Conservation (phyloP, 2,797 vertebrate species). For the Paratrypauchen microcephalus region DNA sequence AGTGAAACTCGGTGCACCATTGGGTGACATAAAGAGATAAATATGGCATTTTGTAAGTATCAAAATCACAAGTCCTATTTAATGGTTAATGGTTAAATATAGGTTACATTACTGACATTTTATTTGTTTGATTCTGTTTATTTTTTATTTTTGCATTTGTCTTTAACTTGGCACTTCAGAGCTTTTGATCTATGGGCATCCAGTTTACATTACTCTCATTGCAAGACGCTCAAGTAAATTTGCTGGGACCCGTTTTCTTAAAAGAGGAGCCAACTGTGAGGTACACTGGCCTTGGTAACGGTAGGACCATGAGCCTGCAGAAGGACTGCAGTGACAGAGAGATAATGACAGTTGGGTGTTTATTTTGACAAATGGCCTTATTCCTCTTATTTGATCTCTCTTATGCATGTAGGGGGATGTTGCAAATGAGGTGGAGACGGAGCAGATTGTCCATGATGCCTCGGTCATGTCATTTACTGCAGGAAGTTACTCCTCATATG, state of each 20-base stretch:
- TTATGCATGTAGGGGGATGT: conserved; percentile 85
- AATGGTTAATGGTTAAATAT: background rate
- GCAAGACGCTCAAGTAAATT: conserved; percentile 96
- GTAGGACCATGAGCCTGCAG: conserved; percentile 21
- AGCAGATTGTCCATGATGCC: conserved; percentile 94
- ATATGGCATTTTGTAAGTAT: background rate
- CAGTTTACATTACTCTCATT: conserved; percentile 94
- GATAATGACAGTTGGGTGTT: conserved; percentile 49
- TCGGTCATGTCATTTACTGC: conserved; percentile 93
- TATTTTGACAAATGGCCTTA: conserved; percentile 47
- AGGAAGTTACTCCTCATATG: conserved; percentile 95
- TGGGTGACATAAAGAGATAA: conserved; percentile 8
- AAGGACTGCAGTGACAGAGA: conserved; percentile 59
- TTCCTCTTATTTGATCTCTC: conserved; percentile 18
- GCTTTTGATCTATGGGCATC: conserved; percentile 92
- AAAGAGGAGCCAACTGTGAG: conserved; percentile 95
- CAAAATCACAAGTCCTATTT: conserved; percentile 6
- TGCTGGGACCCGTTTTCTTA: conserved; percentile 95
- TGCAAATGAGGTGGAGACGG: conserved; percentile 97
- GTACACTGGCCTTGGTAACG: conserved; percentile 72
- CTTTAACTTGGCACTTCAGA: conserved; percentile 84
- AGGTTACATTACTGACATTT: background rate
- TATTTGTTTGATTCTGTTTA: background rate
- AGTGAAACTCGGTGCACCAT: background rate
- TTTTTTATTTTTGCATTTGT: conserved; percentile 20